Percentiles rank a stretch among this genome's conserved stretches.
Conservation (phyloP, 2,888 invertebrate genomes). For the Hermodice carunculata region DNA sequence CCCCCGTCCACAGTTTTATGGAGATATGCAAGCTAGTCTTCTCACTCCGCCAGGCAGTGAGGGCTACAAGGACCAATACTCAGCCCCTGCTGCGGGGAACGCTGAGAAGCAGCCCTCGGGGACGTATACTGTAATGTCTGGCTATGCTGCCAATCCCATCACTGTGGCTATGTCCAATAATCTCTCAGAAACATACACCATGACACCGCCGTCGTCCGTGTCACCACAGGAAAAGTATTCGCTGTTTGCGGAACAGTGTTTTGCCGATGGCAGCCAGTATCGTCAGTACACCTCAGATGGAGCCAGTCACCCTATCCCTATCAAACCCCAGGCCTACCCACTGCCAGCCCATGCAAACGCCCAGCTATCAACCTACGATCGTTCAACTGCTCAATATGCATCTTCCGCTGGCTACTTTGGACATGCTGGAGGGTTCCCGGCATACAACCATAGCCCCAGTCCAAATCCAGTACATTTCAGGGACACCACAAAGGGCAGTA, state of each 20-base stretch:
- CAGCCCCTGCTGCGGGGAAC: constrained; percentile 13
- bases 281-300: constrained; percentile 19
- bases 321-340: constrained; percentile 44
- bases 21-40: constrained; percentile 75
- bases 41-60: constrained; percentile 86
- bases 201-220: constrained; percentile 97
- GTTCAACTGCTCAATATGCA: constrained; percentile 17
- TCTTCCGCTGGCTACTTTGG: constrained; percentile 18
- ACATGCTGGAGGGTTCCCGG: constrained; percentile 20
- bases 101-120: constrained; percentile 27
- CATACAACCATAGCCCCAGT: constrained; percentile 20
- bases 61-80: constrained; percentile 31
- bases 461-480: constrained; percentile 30
- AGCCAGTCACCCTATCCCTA: constrained; percentile 26
- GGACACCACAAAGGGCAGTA: constrained; percentile 30
- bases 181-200: constrained; percentile 75
- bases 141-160: constrained; percentile 28
- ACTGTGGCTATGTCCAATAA: constrained; percentile 23
- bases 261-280: constrained; percentile 16
- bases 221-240: constrained; percentile 86
- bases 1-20: constrained; percentile 56
- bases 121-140: constrained; percentile 24
- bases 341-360: constrained; percentile 32
- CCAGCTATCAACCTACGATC: constrained; percentile 5
- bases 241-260: constrained; percentile 40